Evolutionary conservation across 2,113 vertebrate genomes (phyloP).

Genomic region (Cariama cristata): DNA sequence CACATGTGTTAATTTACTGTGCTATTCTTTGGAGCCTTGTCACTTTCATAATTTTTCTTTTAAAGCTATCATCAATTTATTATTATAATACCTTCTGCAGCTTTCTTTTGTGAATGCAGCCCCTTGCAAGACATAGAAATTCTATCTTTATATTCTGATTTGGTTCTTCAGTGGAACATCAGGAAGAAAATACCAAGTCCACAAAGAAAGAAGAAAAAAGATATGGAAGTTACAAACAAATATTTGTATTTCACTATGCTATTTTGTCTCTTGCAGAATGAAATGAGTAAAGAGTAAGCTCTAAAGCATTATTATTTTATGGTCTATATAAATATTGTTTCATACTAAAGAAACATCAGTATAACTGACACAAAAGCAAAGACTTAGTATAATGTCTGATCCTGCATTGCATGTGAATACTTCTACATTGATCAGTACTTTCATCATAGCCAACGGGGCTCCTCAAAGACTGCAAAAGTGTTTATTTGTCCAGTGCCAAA

Average conservation of each 20-base stretch:
- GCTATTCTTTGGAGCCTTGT: slow-evolving; percentile 34
- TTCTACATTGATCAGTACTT: not conserved
- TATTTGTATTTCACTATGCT: not conserved
- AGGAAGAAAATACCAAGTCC: not conserved
- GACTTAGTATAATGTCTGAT: not conserved
- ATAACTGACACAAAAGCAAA: not conserved
- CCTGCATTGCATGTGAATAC: not conserved
- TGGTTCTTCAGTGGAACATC: not conserved
- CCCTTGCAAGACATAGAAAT: not conserved
- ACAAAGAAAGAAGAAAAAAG: slow-evolving; percentile 1
- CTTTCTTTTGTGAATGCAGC: slow-evolving; percentile 45
- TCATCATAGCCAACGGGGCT: not conserved
- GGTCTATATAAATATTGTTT: slow-evolving; percentile 3
- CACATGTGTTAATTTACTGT: slow-evolving; percentile 32
- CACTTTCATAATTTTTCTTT: slow-evolving; percentile 59
- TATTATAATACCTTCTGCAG: slow-evolving; percentile 18
- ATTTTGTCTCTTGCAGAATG: not conserved
- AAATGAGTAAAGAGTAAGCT: not conserved
- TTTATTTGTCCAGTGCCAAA: not conserved
- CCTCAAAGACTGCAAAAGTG: not conserved
- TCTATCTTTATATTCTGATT: slow-evolving; percentile 19
- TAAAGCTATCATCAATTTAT: slow-evolving; percentile 71
- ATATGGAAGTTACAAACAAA: not conserved
- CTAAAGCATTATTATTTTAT: slow-evolving; percentile 46
- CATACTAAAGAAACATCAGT: not conserved